A percentile compares a stretch with the other conserved stretches of the same genome.
Conservation (phyloP, 1,140 invertebrate genomes). For the Steinernema feltiae region DNA sequence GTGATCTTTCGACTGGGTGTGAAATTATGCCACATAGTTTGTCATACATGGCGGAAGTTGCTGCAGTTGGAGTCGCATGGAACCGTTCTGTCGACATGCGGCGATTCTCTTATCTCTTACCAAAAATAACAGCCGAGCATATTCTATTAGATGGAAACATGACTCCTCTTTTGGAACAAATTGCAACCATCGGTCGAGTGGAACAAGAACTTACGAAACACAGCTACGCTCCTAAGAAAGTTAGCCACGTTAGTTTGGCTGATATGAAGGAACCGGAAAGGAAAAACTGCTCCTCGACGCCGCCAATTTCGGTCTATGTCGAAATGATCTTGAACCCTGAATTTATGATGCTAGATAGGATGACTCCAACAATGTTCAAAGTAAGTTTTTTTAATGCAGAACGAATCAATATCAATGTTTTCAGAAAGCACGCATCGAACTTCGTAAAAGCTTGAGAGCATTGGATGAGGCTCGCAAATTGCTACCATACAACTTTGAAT, state of each 20-base stretch:
- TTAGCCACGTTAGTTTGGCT: not conserved
- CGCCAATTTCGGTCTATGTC: slow-evolving; percentile 43
- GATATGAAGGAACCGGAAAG: not conserved
- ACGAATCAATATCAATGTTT: slow-evolving; percentile 19
- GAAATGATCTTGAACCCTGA: slow-evolving; percentile 47
- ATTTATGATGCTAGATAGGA: slow-evolving; percentile 35
- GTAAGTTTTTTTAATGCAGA: slow-evolving; percentile 12
- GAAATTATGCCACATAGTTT: slow-evolving; percentile 42
- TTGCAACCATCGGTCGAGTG: slow-evolving; percentile 33
- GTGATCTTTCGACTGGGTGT: slow-evolving; percentile 42
- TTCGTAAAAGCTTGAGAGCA: slow-evolving; percentile 25
- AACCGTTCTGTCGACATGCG: slow-evolving; percentile 37
- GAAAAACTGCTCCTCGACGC: not conserved
- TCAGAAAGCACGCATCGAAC: slow-evolving; percentile 40
- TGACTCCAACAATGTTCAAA: slow-evolving; percentile 42
- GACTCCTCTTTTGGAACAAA: slow-evolving; percentile 36
- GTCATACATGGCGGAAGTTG: slow-evolving; percentile 37
- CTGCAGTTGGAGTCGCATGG: slow-evolving; percentile 39
- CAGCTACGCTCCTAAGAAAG: not conserved
- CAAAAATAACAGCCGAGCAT: slow-evolving; percentile 38
- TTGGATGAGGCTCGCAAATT: slow-evolving; percentile 30
- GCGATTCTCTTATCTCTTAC: slow-evolving; percentile 36
- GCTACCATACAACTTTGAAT: slow-evolving; percentile 42
- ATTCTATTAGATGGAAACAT: slow-evolving; percentile 38
- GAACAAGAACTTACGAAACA: slow-evolving; percentile 40